Evolutionary conservation across 1,140 invertebrate genomes (phyloP), one percentile per base, ranked within the genome.

Genomic region (Drosophila rufa): DNA sequence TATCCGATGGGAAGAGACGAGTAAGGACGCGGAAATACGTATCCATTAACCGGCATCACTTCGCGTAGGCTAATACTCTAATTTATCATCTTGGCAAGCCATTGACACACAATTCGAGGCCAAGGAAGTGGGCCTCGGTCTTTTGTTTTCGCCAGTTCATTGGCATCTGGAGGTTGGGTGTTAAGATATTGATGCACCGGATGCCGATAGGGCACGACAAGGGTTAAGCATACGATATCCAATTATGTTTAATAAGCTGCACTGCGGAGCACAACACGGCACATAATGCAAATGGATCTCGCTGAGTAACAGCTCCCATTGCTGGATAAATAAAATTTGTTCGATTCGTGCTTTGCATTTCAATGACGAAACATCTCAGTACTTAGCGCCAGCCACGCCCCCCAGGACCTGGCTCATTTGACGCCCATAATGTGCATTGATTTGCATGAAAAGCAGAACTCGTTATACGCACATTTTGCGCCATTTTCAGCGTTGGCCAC

Each of bases 401-500:
- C 67, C 43, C 27, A 75, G 38, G 40, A 73, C 69, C 60, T 56
- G 80, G 55, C 80, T 80, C 70, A 83, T 83, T 75, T 83, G 75
- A 57, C 64, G 75, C 70, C 68, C 70, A 53, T 83, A 75, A 83
- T 51, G 50, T 66, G 61, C 57, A 71, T 47, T 71, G 80, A 83
- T 83, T 83, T 83, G 80, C 80, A 83, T 83, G 67, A 83, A 70
- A 79, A 83, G 69, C 75, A 61, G 64, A 51, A 55, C 80, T 79
- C 75, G 80, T 82, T 83, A 80, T 83, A 83, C 80, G 80, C 80
- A 83, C 70, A 82, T 79, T 82, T 82, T 79, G 64, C 80, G 60
- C 69, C 60, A 83, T 67, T 79, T 83, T 66, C 58, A 57, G 58
- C 69, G 38, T 27, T 75, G 75, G 57, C 66, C 75, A 47, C 76